phyloP scores from a whole-genome alignment of 1,140 invertebrate genomes.

The Drosophila santomea region DNA sequence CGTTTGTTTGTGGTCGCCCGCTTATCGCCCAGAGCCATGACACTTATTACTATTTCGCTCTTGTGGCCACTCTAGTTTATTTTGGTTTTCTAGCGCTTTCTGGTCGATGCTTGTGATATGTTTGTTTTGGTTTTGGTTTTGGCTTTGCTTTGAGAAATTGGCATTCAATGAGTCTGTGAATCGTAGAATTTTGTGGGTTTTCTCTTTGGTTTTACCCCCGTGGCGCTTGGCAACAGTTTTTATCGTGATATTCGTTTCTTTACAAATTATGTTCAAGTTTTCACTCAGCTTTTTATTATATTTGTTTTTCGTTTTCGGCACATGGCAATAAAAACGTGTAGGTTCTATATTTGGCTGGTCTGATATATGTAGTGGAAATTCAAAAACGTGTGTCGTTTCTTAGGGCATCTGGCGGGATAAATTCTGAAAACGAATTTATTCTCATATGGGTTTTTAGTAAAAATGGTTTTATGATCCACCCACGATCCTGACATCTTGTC shows the following conservation, averaged over 20 bases:
- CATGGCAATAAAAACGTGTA: conserved; percentile 65
- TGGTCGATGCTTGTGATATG: conserved; percentile 21
- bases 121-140: conserved; percentile 36
- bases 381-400: conserved; percentile 31
- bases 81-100: conserved; percentile 67
- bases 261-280: conserved; percentile 14
- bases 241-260: conserved; percentile 5
- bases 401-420: conserved; percentile 16
- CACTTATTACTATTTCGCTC: conserved; percentile 39
- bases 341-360: conserved; percentile 38
- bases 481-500: not conserved
- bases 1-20: conserved; percentile 37
- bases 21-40: conserved; percentile 62
- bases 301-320: conserved; percentile 29
- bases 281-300: conserved; percentile 12
- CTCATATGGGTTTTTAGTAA: conserved; percentile 1
- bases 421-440: conserved; percentile 18
- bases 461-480: conserved; percentile 6
- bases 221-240: conserved; percentile 57
- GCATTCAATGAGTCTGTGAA: conserved; percentile 41
- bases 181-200: conserved; percentile 26
- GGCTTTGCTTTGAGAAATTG: conserved; percentile 33
- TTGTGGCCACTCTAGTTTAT: conserved; percentile 28
- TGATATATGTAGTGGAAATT: conserved; percentile 14
- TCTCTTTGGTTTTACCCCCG: conserved; percentile 11